phyloP scores from a whole-genome alignment of 2,888 invertebrate species.

The Sminthurinus aureus region DNA sequence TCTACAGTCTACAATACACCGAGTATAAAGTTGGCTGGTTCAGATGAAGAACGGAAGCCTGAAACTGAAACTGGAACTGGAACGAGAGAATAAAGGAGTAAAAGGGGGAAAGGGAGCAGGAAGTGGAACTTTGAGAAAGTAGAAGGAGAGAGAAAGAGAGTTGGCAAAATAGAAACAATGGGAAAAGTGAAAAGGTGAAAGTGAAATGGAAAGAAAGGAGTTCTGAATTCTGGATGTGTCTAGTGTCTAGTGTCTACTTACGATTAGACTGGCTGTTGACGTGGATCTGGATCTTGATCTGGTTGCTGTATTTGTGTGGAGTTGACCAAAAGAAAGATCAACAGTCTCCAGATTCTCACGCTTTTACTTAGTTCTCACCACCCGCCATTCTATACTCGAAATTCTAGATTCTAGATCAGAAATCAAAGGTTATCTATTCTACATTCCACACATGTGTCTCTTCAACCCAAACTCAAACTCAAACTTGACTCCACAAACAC shows the following conservation, averaged over 20 bases:
- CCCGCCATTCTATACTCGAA: no score
- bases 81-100: neutral
- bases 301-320: no score
- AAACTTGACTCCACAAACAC: neutral
- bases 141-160: slow-evolving; percentile 8
- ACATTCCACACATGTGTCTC: slow-evolving; percentile 25
- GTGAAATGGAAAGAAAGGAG: neutral
- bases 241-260: no score
- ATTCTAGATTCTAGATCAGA: no score
- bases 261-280: no score
- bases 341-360: neutral
- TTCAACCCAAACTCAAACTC: neutral
- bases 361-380: neutral
- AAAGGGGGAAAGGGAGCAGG: neutral
- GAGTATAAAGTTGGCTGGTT: no score
- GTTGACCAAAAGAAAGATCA: slow-evolving; percentile 11
- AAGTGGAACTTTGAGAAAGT: neutral
- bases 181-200: neutral
- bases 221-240: neutral
- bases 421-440: slow-evolving; percentile 28
- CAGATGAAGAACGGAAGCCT: no score
- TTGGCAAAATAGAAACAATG: no score
- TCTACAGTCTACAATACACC: no score
- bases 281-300: no score
- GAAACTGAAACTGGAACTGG: no score